Evolutionary conservation across 2,888 invertebrate genomes (phyloP), one percentile per base, ranked within the genome.

Genomic region (Cheilosia pagana): DNA sequence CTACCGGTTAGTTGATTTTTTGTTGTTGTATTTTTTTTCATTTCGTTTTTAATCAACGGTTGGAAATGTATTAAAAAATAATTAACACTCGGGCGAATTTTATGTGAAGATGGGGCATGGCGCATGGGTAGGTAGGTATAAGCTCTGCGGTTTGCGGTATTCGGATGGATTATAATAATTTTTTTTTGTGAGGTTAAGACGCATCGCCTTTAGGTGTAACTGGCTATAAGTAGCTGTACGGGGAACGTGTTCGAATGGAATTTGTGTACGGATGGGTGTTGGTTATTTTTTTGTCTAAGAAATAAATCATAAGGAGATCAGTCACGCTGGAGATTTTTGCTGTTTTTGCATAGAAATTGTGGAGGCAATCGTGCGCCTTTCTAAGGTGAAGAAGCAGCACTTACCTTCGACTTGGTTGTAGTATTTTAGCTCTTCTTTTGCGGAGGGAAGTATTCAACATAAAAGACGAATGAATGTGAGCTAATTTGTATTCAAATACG

Each of bases 51-150:
- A 70, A 43, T 72, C 71, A 65, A 52, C 50, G 45, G 62, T 55
- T 63, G 62, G 19, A 52, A 65, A 75, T 23, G 75, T 75, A 71
- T 85, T 75, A 70, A 79, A 79, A 79, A 85, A 75, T 79, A 85
- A 79, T 79, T 85, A 85, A 79, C 79, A 79, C 70, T 75, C 52
- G 55, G 53, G 60, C 43, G 59, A 71, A 77, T 55, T 53, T 25
- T 25, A 63, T 63, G 45, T 21, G 28, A 19, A 31, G 16, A 62
- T 45, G 50, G 28, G 12, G n/a, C n/a, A n/a, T n/a, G n/a, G n/a
- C n/a, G 43, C 0, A 45, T 28, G 16, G 10, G 12, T 39, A 3
- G 25, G 8, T 43, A 39, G n/a, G n/a, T n/a, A n/a, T 28, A 28
- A 53, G 10, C 2, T n/a, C 6, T 50, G 63, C 23, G 50, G 31